Conservation (phyloP, 2,797 vertebrate species). For the Sebastes diploproa region DNA sequence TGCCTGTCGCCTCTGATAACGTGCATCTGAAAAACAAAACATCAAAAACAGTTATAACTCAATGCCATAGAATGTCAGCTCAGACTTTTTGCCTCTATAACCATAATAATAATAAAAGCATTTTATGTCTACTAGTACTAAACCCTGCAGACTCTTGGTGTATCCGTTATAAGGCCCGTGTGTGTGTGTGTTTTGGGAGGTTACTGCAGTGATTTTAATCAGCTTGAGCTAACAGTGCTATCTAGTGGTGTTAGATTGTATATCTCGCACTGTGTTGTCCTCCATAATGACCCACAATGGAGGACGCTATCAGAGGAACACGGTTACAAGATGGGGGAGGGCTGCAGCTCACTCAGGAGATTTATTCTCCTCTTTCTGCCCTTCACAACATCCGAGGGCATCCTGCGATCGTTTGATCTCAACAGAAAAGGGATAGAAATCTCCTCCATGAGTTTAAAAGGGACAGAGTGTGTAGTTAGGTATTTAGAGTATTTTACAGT, state of each 20-base stretch:
- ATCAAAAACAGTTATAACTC: constrained; percentile 69
- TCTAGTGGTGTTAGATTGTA: constrained; percentile 74
- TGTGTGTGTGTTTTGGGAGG: not conserved
- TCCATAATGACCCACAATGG: constrained; percentile 73
- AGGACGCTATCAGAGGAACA: constrained; percentile 60
- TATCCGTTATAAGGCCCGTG: constrained; percentile 4
- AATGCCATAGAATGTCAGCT: constrained; percentile 81
- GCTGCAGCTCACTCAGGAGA: constrained; percentile 43
- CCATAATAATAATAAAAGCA: constrained; percentile 81
- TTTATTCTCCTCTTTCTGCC: constrained; percentile 37
- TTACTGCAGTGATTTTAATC: constrained; percentile 53
- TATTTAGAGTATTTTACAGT: not conserved
- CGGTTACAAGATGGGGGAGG: constrained; percentile 68
- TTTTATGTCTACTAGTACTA: constrained; percentile 75
- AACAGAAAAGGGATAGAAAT: not conserved
- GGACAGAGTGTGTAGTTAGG: not conserved
- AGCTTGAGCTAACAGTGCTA: constrained; percentile 71
- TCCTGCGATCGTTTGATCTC: constrained; percentile 16
- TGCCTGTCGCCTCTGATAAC: constrained; percentile 80
- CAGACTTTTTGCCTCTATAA: constrained; percentile 77
- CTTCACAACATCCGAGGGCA: constrained; percentile 43
- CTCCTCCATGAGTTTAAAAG: not conserved
- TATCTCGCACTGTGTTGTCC: constrained; percentile 60
- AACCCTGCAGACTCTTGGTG: constrained; percentile 25
- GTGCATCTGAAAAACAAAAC: constrained; percentile 77